These are phyloP conservation scores for Catostylus mosaicus DNA, from an alignment of 30 jellyfish, hydroid and myxozoan species.

Conservation along the genomic window DNA sequence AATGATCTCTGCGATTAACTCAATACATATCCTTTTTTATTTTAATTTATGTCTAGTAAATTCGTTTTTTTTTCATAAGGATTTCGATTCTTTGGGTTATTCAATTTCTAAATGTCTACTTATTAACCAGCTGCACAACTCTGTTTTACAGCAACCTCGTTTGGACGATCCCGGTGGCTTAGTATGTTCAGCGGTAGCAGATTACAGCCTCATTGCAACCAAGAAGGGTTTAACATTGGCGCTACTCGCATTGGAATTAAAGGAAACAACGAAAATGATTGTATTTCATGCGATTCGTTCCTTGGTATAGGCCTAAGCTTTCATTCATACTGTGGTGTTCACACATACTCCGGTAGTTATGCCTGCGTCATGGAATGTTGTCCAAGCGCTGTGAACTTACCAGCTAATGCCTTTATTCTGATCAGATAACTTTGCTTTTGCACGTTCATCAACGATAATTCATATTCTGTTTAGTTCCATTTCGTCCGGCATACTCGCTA, in stretches of 20 bases:
- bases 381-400: neutral
- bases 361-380: neutral
- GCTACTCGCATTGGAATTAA: conserved; percentile 19
- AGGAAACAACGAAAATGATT: conserved; percentile 41
- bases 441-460: no score
- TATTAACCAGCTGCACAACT: no score
- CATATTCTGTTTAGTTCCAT: no score
- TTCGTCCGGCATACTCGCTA: no score
- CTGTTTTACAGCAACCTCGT: conserved; percentile 5
- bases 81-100: no score
- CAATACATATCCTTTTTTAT: no score
- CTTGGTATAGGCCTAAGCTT: conserved; percentile 21
- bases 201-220: conserved; percentile 32
- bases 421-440: no score
- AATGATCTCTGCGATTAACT: no score
- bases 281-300: conserved; percentile 20
- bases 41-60: no score
- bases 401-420: neutral
- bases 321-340: neutral
- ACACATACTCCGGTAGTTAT: neutral
- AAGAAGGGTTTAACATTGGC: conserved; percentile 35
- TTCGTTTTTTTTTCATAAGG: no score
- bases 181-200: neutral
- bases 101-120: no score
- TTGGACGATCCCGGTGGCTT: conserved; percentile 46